Conservation (phyloP, 2,888 invertebrate genomes). For the Lasioglossum zephyrum region DNA sequence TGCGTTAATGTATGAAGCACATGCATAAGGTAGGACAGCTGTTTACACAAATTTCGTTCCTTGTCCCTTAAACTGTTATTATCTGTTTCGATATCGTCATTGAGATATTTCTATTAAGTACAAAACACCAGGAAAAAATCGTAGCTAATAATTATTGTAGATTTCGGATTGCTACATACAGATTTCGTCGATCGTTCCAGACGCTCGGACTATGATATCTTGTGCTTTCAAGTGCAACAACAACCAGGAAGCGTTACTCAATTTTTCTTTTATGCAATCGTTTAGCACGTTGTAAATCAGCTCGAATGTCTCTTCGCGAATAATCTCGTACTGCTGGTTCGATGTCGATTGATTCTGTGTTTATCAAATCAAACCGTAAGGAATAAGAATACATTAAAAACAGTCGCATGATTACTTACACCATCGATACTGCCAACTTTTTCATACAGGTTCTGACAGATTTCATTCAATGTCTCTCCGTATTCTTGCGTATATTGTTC, state of each 20-base stretch:
- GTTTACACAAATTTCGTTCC: constrained; percentile 87
- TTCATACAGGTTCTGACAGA: constrained; percentile 83
- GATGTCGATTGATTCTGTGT: constrained; percentile 60
- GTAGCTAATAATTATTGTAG: not conserved
- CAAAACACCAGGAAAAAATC: not conserved
- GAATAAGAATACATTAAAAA: constrained; percentile 3
- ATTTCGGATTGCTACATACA: constrained; percentile 59
- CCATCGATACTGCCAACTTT: constrained; percentile 84
- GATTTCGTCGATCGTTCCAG: constrained; percentile 71
- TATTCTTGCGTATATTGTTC: constrained; percentile 75
- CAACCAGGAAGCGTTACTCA: constrained; percentile 77
- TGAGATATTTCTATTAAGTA: constrained; percentile 3
- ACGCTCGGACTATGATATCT: constrained; percentile 64
- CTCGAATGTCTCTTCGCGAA: constrained; percentile 78
- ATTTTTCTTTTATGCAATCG: constrained; percentile 80
- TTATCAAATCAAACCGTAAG: not conserved
- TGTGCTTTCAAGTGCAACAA: constrained; percentile 79
- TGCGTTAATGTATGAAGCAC: constrained; percentile 85
- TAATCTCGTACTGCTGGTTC: constrained; percentile 78
- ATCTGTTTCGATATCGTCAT: constrained; percentile 9
- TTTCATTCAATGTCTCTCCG: constrained; percentile 80
- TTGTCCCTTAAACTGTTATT: constrained; percentile 83
- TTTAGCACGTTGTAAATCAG: constrained; percentile 82
- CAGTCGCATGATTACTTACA: constrained; percentile 73
- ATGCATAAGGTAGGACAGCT: constrained; percentile 86